Conservation (phyloP, 2,888 invertebrate species). For the Polyommatus iphigenia region DNA sequence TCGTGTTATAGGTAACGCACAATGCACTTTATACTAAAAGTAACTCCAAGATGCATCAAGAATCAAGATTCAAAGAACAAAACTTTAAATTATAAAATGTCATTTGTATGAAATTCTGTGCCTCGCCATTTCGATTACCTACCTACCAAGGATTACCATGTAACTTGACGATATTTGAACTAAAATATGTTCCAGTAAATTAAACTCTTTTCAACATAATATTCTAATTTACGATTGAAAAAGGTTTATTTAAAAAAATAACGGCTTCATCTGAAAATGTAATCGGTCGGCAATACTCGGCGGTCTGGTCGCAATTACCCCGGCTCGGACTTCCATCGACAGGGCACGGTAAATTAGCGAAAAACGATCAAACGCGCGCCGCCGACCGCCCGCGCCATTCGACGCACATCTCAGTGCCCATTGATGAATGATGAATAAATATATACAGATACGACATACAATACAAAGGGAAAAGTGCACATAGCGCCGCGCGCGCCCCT, state of each 20-base stretch:
- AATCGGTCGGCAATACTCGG: conserved; percentile 39
- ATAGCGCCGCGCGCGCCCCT: too few relatives aligned
- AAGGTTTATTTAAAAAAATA: conserved; percentile 17
- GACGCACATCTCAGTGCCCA: conserved; percentile 30
- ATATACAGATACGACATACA: conserved; percentile 29
- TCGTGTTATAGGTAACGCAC: background rate
- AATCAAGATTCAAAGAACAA: too few relatives aligned
- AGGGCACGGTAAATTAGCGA: conserved; percentile 51
- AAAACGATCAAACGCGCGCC: conserved; percentile 48
- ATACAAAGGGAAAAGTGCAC: too few relatives aligned
- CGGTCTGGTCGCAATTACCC: conserved; percentile 45
- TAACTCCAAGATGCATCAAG: too few relatives aligned
- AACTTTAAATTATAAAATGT: too few relatives aligned
- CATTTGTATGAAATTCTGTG: too few relatives aligned
- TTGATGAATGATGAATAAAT: conserved; percentile 23
- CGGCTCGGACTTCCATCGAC: conserved; percentile 50
- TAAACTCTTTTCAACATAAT: background rate
- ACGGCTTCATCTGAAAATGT: conserved; percentile 31
- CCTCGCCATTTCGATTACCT: too few relatives aligned
- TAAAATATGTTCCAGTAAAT: background rate
- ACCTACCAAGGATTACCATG: too few relatives aligned
- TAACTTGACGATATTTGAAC: background rate
- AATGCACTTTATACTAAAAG: too few relatives aligned
- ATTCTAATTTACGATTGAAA: background rate
- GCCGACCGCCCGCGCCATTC: conserved; percentile 35